Evolutionary conservation across 2,113 vertebrate genomes (phyloP).

Genomic region (Scortum barcoo): DNA sequence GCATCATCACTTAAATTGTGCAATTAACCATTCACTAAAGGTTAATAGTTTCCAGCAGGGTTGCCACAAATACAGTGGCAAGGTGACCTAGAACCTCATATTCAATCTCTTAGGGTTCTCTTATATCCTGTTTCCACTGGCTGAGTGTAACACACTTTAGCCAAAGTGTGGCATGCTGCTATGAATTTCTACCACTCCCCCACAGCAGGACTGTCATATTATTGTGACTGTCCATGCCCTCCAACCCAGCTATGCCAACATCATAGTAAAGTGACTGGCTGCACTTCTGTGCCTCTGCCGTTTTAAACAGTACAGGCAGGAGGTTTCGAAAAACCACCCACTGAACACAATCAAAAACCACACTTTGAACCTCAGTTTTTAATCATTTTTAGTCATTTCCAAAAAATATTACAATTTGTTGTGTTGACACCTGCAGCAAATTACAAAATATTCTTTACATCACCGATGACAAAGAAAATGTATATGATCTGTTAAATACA

Average conservation of each 20-base stretch:
- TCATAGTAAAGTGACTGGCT: constrained; percentile 1
- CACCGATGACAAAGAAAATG: not conserved
- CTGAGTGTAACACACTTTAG: constrained; percentile 8
- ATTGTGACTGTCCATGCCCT: constrained; percentile 10
- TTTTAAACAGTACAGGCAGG: not conserved
- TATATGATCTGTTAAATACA: constrained; percentile 8
- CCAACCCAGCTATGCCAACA: constrained; percentile 10
- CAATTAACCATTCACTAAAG: constrained; percentile 28
- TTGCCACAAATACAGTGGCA: constrained; percentile 32
- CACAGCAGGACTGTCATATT: constrained; percentile 1
- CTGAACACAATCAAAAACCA: no score
- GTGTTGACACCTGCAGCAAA: not conserved
- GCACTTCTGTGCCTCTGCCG: not conserved
- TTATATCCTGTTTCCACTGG: not conserved
- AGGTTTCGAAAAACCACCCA: no score
- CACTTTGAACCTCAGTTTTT: constrained; percentile 11
- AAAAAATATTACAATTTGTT: constrained; percentile 7
- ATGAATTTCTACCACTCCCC: not conserved
- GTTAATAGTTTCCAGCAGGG: constrained; percentile 33
- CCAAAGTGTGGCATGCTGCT: not conserved
- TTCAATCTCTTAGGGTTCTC: constrained; percentile 18
- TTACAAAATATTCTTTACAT: constrained; percentile 15
- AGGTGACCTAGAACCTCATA: constrained; percentile 30
- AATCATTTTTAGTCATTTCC: not conserved
- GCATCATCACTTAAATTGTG: constrained; percentile 2